A percentile compares a stretch with the other conserved stretches of the same genome.
These are phyloP conservation scores for Drosophila malerkotliana DNA, from an alignment of 1,140 invertebrate species.

Conservation along the genomic window DNA sequence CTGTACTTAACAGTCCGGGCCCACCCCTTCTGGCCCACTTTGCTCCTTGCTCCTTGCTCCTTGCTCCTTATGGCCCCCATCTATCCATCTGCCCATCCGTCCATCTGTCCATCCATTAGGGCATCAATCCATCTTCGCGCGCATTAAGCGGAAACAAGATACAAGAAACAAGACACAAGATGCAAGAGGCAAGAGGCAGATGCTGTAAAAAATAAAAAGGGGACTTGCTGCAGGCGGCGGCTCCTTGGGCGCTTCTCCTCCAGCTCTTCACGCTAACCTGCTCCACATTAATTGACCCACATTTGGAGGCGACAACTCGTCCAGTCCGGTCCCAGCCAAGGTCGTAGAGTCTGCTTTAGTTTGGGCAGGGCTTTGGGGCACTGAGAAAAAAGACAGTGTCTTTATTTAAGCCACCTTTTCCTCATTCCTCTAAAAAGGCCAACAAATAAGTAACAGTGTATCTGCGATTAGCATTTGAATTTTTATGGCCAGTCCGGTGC, in stretches of 20 bases:
- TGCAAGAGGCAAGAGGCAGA: constrained; percentile 6
- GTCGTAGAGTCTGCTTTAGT: constrained; percentile 33
- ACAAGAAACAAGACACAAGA: neutral
- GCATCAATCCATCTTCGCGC: constrained; percentile 59
- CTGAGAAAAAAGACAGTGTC: neutral
- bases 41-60: neutral
- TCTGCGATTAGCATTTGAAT: constrained; percentile 53
- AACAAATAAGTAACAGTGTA: neutral
- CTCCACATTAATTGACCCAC: constrained; percentile 71
- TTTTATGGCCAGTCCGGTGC: constrained; percentile 45
- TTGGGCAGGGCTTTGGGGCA: constrained; percentile 34
- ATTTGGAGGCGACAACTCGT: constrained; percentile 64
- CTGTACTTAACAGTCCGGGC: constrained; percentile 36
- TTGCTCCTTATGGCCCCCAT: constrained; percentile 4
- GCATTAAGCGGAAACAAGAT: constrained; percentile 56
- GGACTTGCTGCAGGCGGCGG: constrained; percentile 49
- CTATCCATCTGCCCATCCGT: neutral
- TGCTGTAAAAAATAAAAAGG: constrained; percentile 25
- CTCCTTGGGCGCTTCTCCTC: constrained; percentile 26
- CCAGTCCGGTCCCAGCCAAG: constrained; percentile 35
- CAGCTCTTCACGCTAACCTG: constrained; percentile 44
- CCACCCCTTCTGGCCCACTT: neutral
- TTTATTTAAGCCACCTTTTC: neutral
- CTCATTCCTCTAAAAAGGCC: neutral
- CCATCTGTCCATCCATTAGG: constrained; percentile 38